Base-by-base conservation (phyloP, 2,888 invertebrate species). In the Dicroscelio sp. region DNA sequence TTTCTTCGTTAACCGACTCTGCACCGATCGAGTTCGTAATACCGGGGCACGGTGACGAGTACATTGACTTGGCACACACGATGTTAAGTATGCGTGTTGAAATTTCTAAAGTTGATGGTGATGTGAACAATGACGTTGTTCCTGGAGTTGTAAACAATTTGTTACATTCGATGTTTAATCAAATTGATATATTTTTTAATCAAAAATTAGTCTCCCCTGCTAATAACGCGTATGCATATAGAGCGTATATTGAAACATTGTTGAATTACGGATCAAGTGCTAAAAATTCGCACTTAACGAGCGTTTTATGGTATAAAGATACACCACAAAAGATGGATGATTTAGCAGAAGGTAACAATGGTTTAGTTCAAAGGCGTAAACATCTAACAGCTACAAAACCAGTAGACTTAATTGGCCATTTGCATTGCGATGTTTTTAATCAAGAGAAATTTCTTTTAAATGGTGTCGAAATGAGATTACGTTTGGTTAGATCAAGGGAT, bases 1-100 rank as follows among this genome's bases (percentile, higher is more conserved):
- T 94, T 12, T 92, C 93, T 2, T 93, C 90, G 3, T 69, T 95
- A 14, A 86, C 92, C 1, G 92, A 95, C 31, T 89, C 93, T 73
- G 73, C 92, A 10, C 93, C 91, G 0, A 92, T 95, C 10, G 94
- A 95, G 67, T 94, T 95, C 86, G 86, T 90, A 10, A 60, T 95
- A 14, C 92, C 92, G 0, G 93, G 93, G 0, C 52, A 84, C 58
- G 88, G 92, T 17, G 94, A 94, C 33, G 94, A 94, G 58, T 94
- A 94, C 71, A 83, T 93, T 3, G 31, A 65, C 23, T 20, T 65
- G n/a, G 20, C 65, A 20, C 92, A 94, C 84, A 94, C 93, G 3
- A 83, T 93, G 87, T 60, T 94, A 25, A 27, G 27, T 1, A 8
- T 60, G 2, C 25, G 17, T 27, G 60, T 60, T 27, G 17, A 60